phyloP scores from a whole-genome alignment of 2,113 vertebrate species.

The Pachyramphus minor region DNA sequence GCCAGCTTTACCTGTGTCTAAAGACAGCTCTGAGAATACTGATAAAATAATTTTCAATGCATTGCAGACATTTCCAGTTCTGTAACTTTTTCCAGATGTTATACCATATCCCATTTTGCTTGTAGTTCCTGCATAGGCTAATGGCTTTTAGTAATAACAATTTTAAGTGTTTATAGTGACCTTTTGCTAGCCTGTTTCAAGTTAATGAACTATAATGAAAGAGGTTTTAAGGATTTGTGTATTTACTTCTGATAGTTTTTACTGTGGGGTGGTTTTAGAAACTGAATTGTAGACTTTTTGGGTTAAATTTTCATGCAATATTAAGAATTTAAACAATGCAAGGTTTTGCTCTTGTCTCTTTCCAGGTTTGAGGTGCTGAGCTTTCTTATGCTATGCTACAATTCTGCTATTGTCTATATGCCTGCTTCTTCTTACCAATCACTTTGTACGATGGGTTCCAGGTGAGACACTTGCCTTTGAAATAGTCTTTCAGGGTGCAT shows the following conservation, averaged over 20 bases:
- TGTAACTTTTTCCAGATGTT: not conserved
- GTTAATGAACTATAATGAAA: not conserved
- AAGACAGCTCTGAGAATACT: not conserved
- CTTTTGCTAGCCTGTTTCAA: not conserved
- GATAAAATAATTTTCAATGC: not conserved
- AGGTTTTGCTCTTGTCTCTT: not conserved
- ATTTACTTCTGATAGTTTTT: not conserved
- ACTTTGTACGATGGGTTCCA: conserved; percentile 93
- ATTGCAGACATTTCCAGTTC: not conserved
- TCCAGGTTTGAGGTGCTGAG: conserved; percentile 95
- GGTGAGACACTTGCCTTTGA: conserved; percentile 75
- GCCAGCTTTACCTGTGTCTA: not conserved
- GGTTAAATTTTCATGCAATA: not conserved
- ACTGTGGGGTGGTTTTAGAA: not conserved
- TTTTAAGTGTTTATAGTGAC: not conserved
- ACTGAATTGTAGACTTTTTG: not conserved
- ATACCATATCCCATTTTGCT: not conserved
- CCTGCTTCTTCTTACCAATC: conserved; percentile 93
- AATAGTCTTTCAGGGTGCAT: not conserved
- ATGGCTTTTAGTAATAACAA: not conserved
- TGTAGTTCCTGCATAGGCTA: not conserved
- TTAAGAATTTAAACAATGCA: not conserved
- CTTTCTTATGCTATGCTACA: conserved; percentile 98
- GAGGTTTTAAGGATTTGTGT: not conserved
- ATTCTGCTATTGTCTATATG: conserved; percentile 97